phyloP scores from a whole-genome alignment of 2,888 invertebrate species.

The Campoplex capitator region DNA sequence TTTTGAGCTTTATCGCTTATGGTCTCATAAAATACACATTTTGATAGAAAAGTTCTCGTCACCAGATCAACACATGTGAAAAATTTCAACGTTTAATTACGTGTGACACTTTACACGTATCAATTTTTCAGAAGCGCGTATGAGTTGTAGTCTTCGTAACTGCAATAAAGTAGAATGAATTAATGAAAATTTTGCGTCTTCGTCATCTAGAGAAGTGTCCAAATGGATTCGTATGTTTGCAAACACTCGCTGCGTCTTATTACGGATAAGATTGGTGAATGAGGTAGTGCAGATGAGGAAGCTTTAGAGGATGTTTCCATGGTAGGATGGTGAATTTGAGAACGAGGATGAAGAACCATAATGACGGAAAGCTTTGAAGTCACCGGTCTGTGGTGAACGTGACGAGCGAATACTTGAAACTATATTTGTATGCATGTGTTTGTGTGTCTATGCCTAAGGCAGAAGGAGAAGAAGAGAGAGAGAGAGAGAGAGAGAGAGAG shows the following conservation, averaged over 20 bases:
- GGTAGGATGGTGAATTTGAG: constrained; percentile 16
- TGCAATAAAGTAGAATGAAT: constrained; percentile 9
- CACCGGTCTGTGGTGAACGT: constrained; percentile 44
- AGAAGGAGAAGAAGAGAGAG: neutral
- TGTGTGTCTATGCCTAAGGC: neutral
- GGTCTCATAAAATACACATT: neutral
- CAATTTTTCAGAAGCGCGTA: neutral
- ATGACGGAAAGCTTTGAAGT: constrained; percentile 74
- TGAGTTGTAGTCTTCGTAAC: neutral
- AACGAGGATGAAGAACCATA: constrained; percentile 46
- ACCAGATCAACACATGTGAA: neutral
- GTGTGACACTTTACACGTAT: neutral
- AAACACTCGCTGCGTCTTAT: constrained; percentile 76
- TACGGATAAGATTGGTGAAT: constrained; percentile 64
- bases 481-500: constrained; percentile 19
- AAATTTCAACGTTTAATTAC: neutral
- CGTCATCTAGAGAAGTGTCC: constrained; percentile 39
- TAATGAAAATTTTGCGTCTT: constrained; percentile 39
- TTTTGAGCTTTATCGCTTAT: neutral
- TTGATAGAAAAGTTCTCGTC: neutral
- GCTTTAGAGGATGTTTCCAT: constrained; percentile 40
- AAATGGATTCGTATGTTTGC: constrained; percentile 52
- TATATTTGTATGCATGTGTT: constrained; percentile 11
- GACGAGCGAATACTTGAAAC: constrained; percentile 50
- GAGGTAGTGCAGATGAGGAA: constrained; percentile 4